phyloP scores from a whole-genome alignment of 2,888 invertebrate species.

The Leptinotarsa juncta region DNA sequence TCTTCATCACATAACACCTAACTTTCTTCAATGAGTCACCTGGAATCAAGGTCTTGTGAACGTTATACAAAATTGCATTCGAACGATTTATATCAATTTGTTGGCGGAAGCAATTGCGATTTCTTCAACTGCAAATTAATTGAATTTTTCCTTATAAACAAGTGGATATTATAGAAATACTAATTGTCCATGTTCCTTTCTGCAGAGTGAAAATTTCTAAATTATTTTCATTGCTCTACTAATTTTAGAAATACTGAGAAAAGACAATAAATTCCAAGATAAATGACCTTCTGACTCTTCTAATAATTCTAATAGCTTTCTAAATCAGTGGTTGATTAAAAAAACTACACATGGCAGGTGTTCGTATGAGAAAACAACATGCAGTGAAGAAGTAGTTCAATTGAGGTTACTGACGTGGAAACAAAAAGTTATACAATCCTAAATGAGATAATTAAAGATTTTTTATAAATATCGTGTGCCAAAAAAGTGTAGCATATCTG shows the following conservation, averaged over 20 bases:
- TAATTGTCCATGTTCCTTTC: constrained; percentile 4
- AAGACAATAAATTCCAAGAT: constrained; percentile 14
- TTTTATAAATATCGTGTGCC: no score
- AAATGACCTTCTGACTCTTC: constrained; percentile 13
- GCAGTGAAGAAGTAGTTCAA: not conserved
- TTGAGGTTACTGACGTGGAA: constrained; percentile 11
- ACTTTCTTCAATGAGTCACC: not conserved
- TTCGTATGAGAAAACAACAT: not conserved
- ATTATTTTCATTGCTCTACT: constrained; percentile 19
- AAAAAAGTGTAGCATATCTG: no score
- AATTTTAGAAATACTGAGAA: not conserved
- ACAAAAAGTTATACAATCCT: not conserved
- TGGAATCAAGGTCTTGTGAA: not conserved
- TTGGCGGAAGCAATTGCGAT: not conserved
- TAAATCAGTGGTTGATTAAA: not conserved
- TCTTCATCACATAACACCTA: not conserved
- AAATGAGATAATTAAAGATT: not conserved
- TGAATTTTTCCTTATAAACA: not conserved
- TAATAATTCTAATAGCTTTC: not conserved
- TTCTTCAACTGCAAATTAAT: constrained; percentile 1
- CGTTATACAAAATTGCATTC: not conserved
- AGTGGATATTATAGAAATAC: not conserved
- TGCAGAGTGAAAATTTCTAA: not conserved
- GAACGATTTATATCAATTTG: not conserved
- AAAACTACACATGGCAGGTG: constrained; percentile 3